These are phyloP conservation scores for Taphrorychus bicolor DNA, from an alignment of 2,888 invertebrate species.

Conservation along the genomic window DNA sequence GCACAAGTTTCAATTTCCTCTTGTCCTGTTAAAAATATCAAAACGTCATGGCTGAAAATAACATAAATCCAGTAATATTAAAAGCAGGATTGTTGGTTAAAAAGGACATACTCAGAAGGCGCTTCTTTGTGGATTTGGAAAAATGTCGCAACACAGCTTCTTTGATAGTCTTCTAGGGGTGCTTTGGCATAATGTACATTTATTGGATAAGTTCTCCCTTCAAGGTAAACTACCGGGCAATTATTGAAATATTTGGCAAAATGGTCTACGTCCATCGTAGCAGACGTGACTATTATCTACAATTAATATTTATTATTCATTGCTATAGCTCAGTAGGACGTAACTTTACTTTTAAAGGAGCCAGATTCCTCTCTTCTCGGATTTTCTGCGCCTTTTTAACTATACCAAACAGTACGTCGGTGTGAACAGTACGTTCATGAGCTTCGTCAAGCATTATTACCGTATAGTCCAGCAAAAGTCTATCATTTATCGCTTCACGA, in stretches of 20 bases:
- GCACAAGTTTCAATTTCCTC: conserved; percentile 94
- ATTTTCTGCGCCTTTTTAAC: conserved; percentile 85
- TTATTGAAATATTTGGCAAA: conserved; percentile 89
- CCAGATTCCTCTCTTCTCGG: conserved; percentile 66
- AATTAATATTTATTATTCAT: conserved; percentile 42
- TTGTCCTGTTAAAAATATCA: conserved; percentile 95
- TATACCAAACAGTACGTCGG: conserved; percentile 92
- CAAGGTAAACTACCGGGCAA: conserved; percentile 86
- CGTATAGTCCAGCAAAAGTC: conserved; percentile 77
- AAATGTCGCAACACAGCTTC: conserved; percentile 82
- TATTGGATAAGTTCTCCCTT: conserved; percentile 87
- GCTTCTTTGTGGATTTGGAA: conserved; percentile 87
- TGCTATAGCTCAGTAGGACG: conserved; percentile 2
- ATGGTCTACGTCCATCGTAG: conserved; percentile 95
- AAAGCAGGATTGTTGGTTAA: not conserved
- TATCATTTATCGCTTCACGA: conserved; percentile 86
- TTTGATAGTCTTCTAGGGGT: conserved; percentile 83
- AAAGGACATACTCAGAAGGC: conserved; percentile 72
- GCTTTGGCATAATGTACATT: conserved; percentile 75
- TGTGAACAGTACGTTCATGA: conserved; percentile 93
- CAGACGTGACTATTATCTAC: conserved; percentile 89
- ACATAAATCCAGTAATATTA: not conserved
- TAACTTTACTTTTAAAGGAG: conserved; percentile 69
- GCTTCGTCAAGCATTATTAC: conserved; percentile 92
- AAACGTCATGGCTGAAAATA: conserved; percentile 77